Conservation (phyloP, 2,888 invertebrate species). For the Hypsopygia costalis region DNA sequence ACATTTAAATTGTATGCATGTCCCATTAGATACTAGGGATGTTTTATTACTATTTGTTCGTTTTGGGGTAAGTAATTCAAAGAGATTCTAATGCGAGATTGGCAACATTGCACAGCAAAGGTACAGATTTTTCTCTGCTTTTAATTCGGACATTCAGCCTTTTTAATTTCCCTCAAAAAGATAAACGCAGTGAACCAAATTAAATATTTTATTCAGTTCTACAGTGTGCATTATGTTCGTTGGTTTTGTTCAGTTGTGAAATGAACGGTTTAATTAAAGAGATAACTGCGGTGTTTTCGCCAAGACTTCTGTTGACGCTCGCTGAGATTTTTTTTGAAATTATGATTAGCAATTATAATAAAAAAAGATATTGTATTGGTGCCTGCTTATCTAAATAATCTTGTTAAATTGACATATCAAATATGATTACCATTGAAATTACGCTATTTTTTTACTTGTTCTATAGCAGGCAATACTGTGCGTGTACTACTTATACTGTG, state of each 20-base stretch:
- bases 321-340: too few relatives aligned
- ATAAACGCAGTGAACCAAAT: conserved; percentile 3
- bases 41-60: conserved; percentile 17
- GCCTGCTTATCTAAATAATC: too few relatives aligned
- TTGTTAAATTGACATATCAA: too few relatives aligned
- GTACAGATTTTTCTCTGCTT: neutral
- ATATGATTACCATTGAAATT: too few relatives aligned
- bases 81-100: conserved; percentile 24
- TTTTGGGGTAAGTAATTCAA: conserved; percentile 31
- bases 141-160: neutral
- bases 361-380: too few relatives aligned
- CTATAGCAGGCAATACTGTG: too few relatives aligned
- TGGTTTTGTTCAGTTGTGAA: conserved; percentile 2
- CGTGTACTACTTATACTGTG: too few relatives aligned
- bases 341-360: too few relatives aligned
- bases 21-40: neutral
- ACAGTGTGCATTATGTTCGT: neutral
- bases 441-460: too few relatives aligned
- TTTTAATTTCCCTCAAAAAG: neutral
- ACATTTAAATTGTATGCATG: conserved; percentile 20
- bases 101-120: neutral
- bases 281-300: conserved; percentile 1
- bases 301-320: too few relatives aligned
- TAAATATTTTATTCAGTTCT: neutral
- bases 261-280: conserved; percentile 4